These are phyloP conservation scores for Gymnocheta viridis DNA, from an alignment of 2,888 invertebrate species.

Conservation along the genomic window DNA sequence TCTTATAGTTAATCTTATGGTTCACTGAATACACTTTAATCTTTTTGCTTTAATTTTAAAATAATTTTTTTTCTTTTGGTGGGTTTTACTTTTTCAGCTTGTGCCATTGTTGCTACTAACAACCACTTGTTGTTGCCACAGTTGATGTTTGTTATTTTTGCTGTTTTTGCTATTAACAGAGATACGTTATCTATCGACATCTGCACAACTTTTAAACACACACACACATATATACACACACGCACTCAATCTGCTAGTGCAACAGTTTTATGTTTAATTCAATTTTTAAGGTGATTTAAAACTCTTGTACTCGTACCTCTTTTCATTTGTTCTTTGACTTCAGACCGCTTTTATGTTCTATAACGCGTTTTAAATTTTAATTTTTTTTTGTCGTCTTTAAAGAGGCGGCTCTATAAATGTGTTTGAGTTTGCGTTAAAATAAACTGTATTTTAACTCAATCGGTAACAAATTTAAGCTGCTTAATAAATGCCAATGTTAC, in stretches of 20 bases:
- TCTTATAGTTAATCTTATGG: slow-evolving; percentile 33
- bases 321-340: slow-evolving; percentile 27
- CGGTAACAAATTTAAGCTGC: slow-evolving; percentile 2
- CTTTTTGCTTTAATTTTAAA: slow-evolving; percentile 15
- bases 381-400: neutral
- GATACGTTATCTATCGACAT: slow-evolving; percentile 64
- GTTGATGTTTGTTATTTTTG: slow-evolving; percentile 29
- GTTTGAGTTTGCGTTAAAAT: slow-evolving; percentile 35
- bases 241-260: slow-evolving; percentile 45
- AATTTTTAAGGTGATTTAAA: slow-evolving; percentile 63
- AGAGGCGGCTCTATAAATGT: slow-evolving; percentile 47
- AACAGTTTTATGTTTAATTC: slow-evolving; percentile 65
- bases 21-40: slow-evolving; percentile 18
- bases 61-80: slow-evolving; percentile 26
- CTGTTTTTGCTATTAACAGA: slow-evolving; percentile 7
- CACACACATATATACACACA: neutral
- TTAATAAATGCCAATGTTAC: slow-evolving; percentile 21
- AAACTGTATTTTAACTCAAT: slow-evolving; percentile 27
- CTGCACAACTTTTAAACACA: slow-evolving; percentile 46
- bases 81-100: slow-evolving; percentile 48
- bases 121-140: slow-evolving; percentile 48
- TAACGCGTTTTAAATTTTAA: neutral
- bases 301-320: slow-evolving; percentile 48
- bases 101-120: slow-evolving; percentile 54
- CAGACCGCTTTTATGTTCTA: slow-evolving; percentile 16